phyloP scores from a whole-genome alignment of 2,888 invertebrate species.

The Dichetophora obliterata region DNA sequence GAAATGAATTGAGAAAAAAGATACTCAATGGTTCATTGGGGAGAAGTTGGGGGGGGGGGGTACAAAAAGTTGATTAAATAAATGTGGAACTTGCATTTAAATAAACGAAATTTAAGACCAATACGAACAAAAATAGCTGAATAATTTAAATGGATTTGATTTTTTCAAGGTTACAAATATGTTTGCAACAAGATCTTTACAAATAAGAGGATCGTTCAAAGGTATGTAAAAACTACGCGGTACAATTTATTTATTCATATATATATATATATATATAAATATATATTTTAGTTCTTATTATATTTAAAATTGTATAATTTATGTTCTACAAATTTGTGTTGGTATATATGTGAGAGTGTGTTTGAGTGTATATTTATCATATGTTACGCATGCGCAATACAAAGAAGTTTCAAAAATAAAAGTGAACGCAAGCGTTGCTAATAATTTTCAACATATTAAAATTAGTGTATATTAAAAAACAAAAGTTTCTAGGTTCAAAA shows the following conservation, averaged over 20 bases:
- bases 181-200: neutral
- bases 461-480: too few species aligned
- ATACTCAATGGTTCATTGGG: too few species aligned
- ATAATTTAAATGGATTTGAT: constrained; percentile 2
- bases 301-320: constrained; percentile 7
- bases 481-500: constrained; percentile 23
- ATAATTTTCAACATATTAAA: constrained; percentile 13
- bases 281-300: constrained; percentile 1
- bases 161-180: neutral
- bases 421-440: constrained; percentile 16
- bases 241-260: neutral
- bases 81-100: too few species aligned
- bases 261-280: constrained; percentile 17
- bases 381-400: constrained; percentile 22
- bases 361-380: neutral
- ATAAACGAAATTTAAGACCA: too few species aligned
- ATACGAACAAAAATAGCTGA: neutral
- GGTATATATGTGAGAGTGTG: neutral
- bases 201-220: neutral
- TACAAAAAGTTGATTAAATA: too few species aligned
- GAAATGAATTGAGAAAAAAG: too few species aligned
- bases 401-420: constrained; percentile 1
- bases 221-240: neutral
- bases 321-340: constrained; percentile 8
- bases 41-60: too few species aligned